Evolutionary conservation across 2,113 vertebrate genomes (phyloP).

Genomic region (Cephalopholis sonnerati): DNA sequence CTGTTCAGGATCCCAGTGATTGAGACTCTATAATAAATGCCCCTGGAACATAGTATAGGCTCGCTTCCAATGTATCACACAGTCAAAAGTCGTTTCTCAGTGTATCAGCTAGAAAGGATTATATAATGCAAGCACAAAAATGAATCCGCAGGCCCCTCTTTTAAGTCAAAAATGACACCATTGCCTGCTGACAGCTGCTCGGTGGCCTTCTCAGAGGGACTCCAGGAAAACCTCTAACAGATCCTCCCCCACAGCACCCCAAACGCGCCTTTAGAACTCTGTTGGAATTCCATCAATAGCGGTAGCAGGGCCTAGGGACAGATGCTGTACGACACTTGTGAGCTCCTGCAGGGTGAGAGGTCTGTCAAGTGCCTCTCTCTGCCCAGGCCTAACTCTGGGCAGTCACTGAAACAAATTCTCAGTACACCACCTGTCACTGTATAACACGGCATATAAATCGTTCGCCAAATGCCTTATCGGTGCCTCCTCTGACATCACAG

Average conservation of each 20-base stretch:
- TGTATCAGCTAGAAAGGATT: background rate
- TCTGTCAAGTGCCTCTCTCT: constrained; percentile 63
- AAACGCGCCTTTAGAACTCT: constrained; percentile 55
- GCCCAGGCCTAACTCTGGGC: constrained; percentile 47
- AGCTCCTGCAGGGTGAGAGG: constrained; percentile 62
- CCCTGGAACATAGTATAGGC: background rate
- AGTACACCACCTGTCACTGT: constrained; percentile 61
- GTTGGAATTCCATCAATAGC: constrained; percentile 65
- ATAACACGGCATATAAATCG: constrained; percentile 21
- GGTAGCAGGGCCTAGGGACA: constrained; percentile 47
- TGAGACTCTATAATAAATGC: background rate
- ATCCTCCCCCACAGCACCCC: constrained; percentile 34
- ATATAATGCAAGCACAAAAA: constrained; percentile 9
- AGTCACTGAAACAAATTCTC: constrained; percentile 66
- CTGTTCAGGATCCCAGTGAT: background rate
- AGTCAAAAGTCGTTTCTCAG: background rate
- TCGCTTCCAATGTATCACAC: background rate
- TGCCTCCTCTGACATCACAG: constrained; percentile 39
- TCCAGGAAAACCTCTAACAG: constrained; percentile 49
- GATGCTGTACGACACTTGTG: constrained; percentile 57
- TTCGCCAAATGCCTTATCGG: constrained; percentile 40
- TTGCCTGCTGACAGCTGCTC: constrained; percentile 56
- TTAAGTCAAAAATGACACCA: constrained; percentile 32
- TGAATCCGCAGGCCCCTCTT: constrained; percentile 8
- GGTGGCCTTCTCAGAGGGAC: constrained; percentile 34